Conservation (phyloP, 2,797 vertebrate genomes). For the Ficedula albicollis region DNA sequence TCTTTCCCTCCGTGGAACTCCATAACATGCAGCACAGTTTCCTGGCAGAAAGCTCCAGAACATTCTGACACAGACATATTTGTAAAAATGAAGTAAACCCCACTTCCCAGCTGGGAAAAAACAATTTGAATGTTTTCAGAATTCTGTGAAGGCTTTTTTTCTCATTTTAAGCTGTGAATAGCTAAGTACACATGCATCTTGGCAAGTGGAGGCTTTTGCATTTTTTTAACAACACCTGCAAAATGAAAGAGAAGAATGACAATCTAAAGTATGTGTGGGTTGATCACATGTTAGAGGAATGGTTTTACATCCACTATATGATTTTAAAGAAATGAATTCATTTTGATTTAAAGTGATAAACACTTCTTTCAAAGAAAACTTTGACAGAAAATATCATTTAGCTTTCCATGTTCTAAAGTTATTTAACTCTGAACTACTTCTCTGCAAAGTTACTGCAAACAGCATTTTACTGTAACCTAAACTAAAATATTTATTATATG, state of each 20-base stretch:
- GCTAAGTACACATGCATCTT: constrained; percentile 3
- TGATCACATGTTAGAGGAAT: constrained; percentile 20
- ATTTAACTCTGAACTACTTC: neutral
- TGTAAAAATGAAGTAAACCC: constrained; percentile 1
- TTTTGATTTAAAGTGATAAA: constrained; percentile 35
- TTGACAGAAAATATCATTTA: neutral
- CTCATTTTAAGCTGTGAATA: constrained; percentile 41
- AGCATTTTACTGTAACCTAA: neutral
- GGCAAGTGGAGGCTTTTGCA: neutral
- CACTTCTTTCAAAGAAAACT: neutral
- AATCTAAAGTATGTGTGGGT: constrained; percentile 40
- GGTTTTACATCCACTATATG: neutral
- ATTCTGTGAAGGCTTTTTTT: constrained; percentile 19
- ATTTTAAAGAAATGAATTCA: constrained; percentile 14
- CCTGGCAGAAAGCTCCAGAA: neutral
- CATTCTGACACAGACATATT: neutral
- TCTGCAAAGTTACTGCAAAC: neutral
- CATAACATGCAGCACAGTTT: neutral
- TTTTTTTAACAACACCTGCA: constrained; percentile 55
- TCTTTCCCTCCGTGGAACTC: neutral
- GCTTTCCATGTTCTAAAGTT: neutral
- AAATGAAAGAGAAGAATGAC: constrained; percentile 45
- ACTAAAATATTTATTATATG: constrained; percentile 21
- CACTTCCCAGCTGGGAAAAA: constrained; percentile 33
- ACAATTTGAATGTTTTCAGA: constrained; percentile 22